Conservation (phyloP, 1,140 invertebrate genomes). For the Cyclargus thomasi region DNA sequence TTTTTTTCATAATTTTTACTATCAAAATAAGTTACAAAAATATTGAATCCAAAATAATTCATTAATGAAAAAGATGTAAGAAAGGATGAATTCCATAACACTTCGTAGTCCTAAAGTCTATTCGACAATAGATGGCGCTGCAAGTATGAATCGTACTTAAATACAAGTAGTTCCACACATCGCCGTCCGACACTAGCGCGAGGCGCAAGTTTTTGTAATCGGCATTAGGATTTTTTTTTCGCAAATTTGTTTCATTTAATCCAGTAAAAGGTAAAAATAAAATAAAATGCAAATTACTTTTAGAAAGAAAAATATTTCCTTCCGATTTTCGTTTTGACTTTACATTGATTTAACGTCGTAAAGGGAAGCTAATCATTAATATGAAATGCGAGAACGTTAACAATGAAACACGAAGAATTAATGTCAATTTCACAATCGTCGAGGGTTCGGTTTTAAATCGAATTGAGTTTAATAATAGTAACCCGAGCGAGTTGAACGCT, state of each 20-base stretch:
- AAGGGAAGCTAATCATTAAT: constrained; percentile 74
- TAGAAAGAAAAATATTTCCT: constrained; percentile 24
- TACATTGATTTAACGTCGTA: constrained; percentile 60
- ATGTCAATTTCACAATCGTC: constrained; percentile 74
- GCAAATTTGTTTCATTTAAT: too few relatives aligned
- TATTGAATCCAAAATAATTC: too few relatives aligned
- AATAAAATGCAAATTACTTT: not conserved
- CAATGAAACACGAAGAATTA: constrained; percentile 75
- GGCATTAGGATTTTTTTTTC: too few relatives aligned
- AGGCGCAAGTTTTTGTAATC: not conserved
- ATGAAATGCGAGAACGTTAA: constrained; percentile 66
- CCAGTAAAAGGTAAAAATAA: too few relatives aligned
- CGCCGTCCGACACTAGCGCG: not conserved
- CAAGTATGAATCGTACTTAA: constrained; percentile 24
- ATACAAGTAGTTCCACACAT: constrained; percentile 4
- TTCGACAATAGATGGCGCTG: constrained; percentile 58
- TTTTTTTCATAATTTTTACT: too few relatives aligned
- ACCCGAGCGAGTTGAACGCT: constrained; percentile 67
- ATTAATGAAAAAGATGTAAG: too few relatives aligned
- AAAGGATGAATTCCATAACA: too few relatives aligned
- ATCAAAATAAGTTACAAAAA: too few relatives aligned
- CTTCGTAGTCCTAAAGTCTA: too few relatives aligned
- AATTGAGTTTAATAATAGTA: constrained; percentile 74
- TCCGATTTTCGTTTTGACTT: constrained; percentile 43
- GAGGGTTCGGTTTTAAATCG: constrained; percentile 73